Conservation (phyloP, 2,888 invertebrate genomes). For the Ectemnius cavifrons region DNA sequence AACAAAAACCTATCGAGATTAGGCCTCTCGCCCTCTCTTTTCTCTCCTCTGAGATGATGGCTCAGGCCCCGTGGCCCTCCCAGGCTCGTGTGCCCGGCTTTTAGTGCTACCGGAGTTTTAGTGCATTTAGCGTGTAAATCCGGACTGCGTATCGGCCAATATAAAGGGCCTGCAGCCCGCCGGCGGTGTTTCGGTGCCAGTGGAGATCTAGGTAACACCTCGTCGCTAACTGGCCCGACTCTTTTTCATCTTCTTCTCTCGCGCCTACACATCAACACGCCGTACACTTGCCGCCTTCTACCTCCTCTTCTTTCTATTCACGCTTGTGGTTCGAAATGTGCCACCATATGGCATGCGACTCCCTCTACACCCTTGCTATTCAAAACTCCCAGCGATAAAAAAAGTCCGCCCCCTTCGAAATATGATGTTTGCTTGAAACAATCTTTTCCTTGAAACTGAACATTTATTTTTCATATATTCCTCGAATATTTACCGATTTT, state of each 20-base stretch:
- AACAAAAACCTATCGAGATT: conserved; percentile 37
- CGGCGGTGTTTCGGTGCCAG: conserved; percentile 17
- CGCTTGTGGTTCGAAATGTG: conserved; percentile 40
- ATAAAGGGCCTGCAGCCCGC: conserved; percentile 18
- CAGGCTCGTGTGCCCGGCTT: conserved; percentile 27
- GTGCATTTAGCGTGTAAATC: conserved; percentile 57
- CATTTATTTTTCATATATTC: too few relatives aligned
- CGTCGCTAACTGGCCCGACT: conserved; percentile 65
- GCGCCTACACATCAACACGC: conserved; percentile 42
- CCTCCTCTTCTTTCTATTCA: conserved; percentile 50
- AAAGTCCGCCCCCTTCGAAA: conserved; percentile 11
- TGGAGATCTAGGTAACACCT: conserved; percentile 63
- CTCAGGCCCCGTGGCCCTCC: not conserved
- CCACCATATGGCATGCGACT: not conserved
- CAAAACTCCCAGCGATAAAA: not conserved
- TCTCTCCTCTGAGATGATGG: not conserved
- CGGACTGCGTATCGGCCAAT: conserved; percentile 26
- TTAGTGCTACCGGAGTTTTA: conserved; percentile 55
- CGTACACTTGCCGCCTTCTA: not conserved
- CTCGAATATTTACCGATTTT: not conserved
- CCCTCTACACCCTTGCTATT: not conserved
- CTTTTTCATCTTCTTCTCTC: conserved; percentile 59
- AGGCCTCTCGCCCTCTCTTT: conserved; percentile 1
- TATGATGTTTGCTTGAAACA: conserved; percentile 6
- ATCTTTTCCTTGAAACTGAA: conserved; percentile 1